phyloP scores from a whole-genome alignment of 1,140 invertebrate species.

The Venturia canescens region DNA sequence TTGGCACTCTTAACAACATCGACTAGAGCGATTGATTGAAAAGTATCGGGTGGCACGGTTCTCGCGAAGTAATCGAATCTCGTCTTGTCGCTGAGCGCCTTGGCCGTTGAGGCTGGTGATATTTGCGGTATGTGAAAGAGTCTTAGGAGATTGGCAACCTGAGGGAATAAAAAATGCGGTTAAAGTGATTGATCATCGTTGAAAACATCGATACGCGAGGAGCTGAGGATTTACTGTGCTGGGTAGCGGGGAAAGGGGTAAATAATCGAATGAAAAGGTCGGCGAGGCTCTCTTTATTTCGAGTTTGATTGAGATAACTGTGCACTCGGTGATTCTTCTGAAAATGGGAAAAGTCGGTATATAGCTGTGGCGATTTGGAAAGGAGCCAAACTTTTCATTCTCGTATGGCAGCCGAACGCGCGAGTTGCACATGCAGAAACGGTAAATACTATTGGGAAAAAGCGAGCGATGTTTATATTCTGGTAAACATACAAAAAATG shows the following conservation, averaged over 20 bases:
- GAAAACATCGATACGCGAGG: neutral
- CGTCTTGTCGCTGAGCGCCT: constrained; percentile 86
- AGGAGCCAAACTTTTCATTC: no score
- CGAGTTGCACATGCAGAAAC: no score
- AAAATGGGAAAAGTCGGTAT: no score
- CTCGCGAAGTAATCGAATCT: constrained; percentile 88
- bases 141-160: constrained; percentile 86
- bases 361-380: no score
- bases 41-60: constrained; percentile 88
- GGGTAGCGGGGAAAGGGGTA: neutral
- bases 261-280: neutral
- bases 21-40: constrained; percentile 86
- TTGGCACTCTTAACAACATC: constrained; percentile 86
- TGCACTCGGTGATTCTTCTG: no score
- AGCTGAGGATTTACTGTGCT: neutral
- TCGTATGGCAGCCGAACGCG: no score
- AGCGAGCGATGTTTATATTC: no score
- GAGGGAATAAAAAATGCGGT: neutral
- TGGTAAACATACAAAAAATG: no score
- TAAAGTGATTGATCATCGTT: constrained; percentile 6
- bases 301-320: no score
- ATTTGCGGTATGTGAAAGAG: constrained; percentile 90
- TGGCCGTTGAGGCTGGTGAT: constrained; percentile 88
- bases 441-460: no score
- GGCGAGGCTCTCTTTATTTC: no score